Percentiles rank a stretch among this genome's conserved stretches.
These are phyloP conservation scores for Eueremaeus valkanovi DNA, from an alignment of 2,888 invertebrate genomes.

Conservation along the genomic window DNA sequence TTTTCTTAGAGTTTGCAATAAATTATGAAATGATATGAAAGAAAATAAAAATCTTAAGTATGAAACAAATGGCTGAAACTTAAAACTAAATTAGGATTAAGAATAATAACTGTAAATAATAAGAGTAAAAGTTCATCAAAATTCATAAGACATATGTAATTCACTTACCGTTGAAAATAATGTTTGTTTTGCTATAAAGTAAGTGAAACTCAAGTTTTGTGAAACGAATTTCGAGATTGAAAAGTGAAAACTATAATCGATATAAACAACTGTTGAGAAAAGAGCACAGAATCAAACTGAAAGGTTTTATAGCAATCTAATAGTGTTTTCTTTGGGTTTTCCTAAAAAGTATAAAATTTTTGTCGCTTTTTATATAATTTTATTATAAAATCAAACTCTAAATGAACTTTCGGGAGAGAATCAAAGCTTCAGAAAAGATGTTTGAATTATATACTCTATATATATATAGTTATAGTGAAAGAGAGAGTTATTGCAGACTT, in stretches of 20 bases:
- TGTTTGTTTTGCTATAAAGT: background rate
- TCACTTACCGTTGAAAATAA: background rate
- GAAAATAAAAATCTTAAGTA: too few species aligned
- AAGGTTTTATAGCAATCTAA: background rate
- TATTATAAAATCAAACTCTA: background rate
- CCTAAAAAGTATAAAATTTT: too few species aligned
- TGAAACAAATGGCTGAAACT: too few species aligned
- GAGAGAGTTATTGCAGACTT: too few species aligned
- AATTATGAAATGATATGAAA: too few species aligned
- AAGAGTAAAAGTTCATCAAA: background rate
- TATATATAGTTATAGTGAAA: too few species aligned
- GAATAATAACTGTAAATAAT: background rate
- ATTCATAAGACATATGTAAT: background rate
- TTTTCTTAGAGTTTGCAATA: too few species aligned
- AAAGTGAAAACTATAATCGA: constrained; percentile 17
- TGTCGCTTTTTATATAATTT: background rate
- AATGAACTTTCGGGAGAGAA: background rate
- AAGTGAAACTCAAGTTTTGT: background rate
- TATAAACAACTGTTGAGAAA: constrained; percentile 30
- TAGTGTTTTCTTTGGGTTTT: background rate
- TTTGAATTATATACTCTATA: background rate
- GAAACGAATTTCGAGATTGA: background rate
- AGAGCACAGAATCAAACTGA: constrained; percentile 15
- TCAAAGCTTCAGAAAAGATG: background rate
- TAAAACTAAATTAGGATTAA: too few species aligned